A percentile compares a stretch with the other conserved stretches of the same genome.
phyloP scores from a whole-genome alignment of 2,113 vertebrate genomes.

The Hirundichthys speculiger region DNA sequence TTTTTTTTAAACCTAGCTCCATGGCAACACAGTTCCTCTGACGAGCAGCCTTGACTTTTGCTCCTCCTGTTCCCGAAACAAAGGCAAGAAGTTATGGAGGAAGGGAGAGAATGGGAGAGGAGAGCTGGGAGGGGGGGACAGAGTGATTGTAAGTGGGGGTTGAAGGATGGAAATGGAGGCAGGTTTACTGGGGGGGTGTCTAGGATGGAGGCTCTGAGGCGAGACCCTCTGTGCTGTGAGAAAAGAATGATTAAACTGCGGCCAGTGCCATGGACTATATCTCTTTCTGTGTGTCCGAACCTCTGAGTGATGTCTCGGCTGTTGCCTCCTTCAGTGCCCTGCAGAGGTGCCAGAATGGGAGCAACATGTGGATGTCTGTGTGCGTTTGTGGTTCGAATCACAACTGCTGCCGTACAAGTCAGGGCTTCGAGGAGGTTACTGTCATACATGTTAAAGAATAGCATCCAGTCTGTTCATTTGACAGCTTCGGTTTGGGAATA shows the following conservation, averaged over 20 bases:
- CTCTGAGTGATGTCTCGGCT: conserved; percentile 16
- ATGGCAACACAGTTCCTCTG: conserved; percentile 73
- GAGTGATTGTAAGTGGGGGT: conserved; percentile 18
- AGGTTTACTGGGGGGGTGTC: conserved; percentile 65
- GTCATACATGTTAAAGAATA: too few relatives aligned
- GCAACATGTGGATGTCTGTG: neutral
- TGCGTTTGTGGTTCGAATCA: conserved; percentile 1
- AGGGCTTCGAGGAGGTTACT: too few relatives aligned
- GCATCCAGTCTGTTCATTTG: too few relatives aligned
- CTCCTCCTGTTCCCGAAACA: conserved; percentile 72
- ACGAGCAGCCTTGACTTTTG: conserved; percentile 71
- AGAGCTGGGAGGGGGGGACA: conserved; percentile 2
- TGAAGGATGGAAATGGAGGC: conserved; percentile 49
- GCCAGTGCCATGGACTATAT: conserved; percentile 41
- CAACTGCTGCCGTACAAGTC: too few relatives aligned
- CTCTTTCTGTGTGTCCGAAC: conserved; percentile 29
- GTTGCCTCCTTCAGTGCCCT: neutral
- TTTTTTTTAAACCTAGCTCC: conserved; percentile 50
- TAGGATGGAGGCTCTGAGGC: conserved; percentile 64
- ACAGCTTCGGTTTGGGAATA: too few relatives aligned
- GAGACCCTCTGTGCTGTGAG: conserved; percentile 53
- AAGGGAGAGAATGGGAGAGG: too few relatives aligned
- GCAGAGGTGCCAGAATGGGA: neutral
- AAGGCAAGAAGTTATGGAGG: conserved; percentile 73
- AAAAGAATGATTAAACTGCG: conserved; percentile 58